Base-by-base conservation (phyloP, 2,113 vertebrate species). In the Pluvialis apricaria region DNA sequence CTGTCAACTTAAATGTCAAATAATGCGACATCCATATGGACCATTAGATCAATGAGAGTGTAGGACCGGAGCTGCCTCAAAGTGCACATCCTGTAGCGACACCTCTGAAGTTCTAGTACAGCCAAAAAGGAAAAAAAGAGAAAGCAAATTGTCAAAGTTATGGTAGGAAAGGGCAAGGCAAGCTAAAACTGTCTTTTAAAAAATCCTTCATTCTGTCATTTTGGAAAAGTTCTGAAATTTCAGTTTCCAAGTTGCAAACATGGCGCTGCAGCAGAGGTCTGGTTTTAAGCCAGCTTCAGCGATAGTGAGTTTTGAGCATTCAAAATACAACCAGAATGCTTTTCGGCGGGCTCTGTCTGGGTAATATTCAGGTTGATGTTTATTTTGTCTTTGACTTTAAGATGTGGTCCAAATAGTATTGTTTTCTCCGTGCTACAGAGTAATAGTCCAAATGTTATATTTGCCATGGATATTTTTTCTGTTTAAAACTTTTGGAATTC, bases 1-100 rank as follows among this genome's bases (percentile, higher is more conserved):
- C 85, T 96, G 93, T 97, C 96, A 95, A 19, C 85, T 95, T 88
- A 86, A 88, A 92, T 96, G 94, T 95, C 89, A 97, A 90, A 94
- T 96, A 97, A 92, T 26, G 26, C 95, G 89, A 95, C 95, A 96
- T 97, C 95, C 92, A 96, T 95, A 94, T 88, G 95, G 91, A 86
- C 92, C 78, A 97, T 95, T 97, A 97, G 95, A 95, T 91, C 94
- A 86, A 86, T 77, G 80, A 66, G 88, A 90, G 58, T 40, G 55
- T 94, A 95, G 83, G 94, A 96, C 82, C 80, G 77, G 92, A 95
- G 83, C 82, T 96, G 92, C 92, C 82, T 96, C 94, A 91, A 95
- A 97, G 87, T 96, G 93, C 93, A 95, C 91, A 95, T 91, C 92
- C 86, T 91, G 47, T n/a, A 83, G 76, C 73, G 88, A 94, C 90